A percentile compares a stretch with the other conserved stretches of the same genome.
Evolutionary conservation across 2,888 invertebrate species (phyloP).

Genomic region (Colostygia pectinataria): DNA sequence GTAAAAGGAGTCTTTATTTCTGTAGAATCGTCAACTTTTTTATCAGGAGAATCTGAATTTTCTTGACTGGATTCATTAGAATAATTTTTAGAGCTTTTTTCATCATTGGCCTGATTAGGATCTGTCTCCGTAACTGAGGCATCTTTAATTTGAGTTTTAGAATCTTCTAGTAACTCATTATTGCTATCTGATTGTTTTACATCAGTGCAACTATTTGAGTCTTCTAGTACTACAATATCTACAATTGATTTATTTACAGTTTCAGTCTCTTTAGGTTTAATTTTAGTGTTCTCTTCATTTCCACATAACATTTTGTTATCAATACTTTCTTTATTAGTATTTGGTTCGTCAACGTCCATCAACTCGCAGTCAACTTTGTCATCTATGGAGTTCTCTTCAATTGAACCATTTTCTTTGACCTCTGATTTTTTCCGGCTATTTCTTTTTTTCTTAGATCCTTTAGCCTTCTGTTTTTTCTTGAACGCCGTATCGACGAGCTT

Average conservation of each 20-base stretch:
- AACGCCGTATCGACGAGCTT: conserved; percentile 68
- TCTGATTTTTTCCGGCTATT: conserved; percentile 37
- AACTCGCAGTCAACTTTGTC: conserved; percentile 40
- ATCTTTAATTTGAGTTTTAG: background rate
- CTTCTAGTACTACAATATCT: conserved; percentile 41
- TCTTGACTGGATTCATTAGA: conserved; percentile 22
- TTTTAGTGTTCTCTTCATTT: too few species aligned
- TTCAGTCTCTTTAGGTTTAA: conserved; percentile 29
- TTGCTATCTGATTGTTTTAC: conserved; percentile 13
- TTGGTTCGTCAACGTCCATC: conserved; percentile 55
- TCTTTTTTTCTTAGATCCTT: conserved; percentile 52
- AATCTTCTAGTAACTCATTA: conserved; percentile 1
- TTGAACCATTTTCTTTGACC: conserved; percentile 28
- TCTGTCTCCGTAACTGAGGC: background rate
- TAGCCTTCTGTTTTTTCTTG: conserved; percentile 69
- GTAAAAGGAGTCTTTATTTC: conserved; percentile 37
- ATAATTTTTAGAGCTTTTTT: conserved; percentile 23
- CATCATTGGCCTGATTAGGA: conserved; percentile 13
- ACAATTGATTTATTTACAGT: conserved; percentile 22
- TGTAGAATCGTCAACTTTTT: conserved; percentile 5
- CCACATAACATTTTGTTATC: conserved; percentile 26
- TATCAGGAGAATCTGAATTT: conserved; percentile 21
- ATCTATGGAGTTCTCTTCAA: conserved; percentile 32
- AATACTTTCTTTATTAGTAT: conserved; percentile 30
- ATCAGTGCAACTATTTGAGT: conserved; percentile 39